These are phyloP conservation scores for Tapirus indicus DNA, from an alignment of 2,797 vertebrate species.

Conservation along the genomic window DNA sequence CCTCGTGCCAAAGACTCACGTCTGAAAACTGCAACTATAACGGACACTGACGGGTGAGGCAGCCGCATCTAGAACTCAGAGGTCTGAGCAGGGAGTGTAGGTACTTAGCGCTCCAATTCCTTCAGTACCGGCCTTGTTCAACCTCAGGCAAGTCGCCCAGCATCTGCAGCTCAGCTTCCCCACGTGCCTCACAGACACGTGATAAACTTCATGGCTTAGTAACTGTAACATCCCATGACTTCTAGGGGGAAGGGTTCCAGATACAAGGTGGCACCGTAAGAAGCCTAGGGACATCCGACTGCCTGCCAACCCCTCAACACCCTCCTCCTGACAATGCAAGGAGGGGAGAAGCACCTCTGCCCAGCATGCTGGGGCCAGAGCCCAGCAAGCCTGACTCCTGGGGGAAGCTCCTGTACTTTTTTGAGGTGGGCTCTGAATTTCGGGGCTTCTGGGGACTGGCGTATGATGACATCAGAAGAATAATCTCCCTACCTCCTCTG, in stretches of 20 bases:
- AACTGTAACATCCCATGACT: accelerated
- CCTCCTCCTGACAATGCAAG: accelerated
- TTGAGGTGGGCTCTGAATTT: no score
- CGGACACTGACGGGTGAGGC: not conserved
- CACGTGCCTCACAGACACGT: not conserved
- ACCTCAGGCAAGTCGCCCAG: not conserved
- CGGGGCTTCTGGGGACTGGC: not conserved
- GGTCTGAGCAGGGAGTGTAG: not conserved
- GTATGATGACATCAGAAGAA: not conserved
- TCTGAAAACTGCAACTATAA: not conserved
- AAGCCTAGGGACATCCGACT: not conserved
- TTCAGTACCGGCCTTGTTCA: accelerated
- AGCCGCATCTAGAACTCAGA: accelerated
- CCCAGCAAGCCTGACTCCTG: not conserved
- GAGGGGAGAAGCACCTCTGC: not conserved
- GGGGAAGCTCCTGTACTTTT: not conserved
- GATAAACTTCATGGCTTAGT: not conserved
- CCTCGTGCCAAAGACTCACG: not conserved
- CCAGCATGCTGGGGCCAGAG: not conserved
- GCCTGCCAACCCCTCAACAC: not conserved
- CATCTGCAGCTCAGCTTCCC: no score
- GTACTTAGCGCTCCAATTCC: accelerated
- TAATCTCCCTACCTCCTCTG: not conserved
- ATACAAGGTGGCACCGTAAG: not conserved
- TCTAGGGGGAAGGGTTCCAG: not conserved